Percentiles rank a stretch among this genome's conserved stretches.
Conservation (phyloP, 2,113 vertebrate species). For the Progne subis region DNA sequence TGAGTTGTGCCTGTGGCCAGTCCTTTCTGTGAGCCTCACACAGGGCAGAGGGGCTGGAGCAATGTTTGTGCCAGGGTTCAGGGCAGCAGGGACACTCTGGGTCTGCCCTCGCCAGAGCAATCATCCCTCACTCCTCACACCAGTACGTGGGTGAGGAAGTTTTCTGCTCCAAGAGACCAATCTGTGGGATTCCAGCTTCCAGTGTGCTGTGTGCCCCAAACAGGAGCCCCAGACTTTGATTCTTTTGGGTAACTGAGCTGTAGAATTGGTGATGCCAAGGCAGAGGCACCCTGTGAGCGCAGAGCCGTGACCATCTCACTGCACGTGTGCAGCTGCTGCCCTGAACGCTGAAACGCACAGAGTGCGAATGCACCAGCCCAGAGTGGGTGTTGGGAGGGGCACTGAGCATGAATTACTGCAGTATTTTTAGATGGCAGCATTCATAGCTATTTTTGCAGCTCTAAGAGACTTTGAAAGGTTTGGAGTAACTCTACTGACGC, state of each 20-base stretch:
- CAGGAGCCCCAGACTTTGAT: neutral
- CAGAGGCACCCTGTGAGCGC: neutral
- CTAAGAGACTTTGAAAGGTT: neutral
- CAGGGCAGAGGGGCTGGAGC: too few relatives aligned
- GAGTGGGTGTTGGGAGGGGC: neutral
- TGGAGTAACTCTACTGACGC: neutral
- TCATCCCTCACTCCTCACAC: too few relatives aligned
- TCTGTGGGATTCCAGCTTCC: neutral
- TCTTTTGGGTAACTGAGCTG: neutral
- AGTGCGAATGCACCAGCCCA: neutral
- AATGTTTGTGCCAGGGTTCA: too few relatives aligned
- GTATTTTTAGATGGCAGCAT: neutral
- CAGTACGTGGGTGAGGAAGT: too few relatives aligned
- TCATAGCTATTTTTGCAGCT: slow-evolving; percentile 1
- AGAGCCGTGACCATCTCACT: neutral
- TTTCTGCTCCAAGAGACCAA: neutral
- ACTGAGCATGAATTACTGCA: neutral
- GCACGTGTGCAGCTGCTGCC: neutral
- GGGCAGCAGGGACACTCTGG: too few relatives aligned
- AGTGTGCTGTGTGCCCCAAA: neutral
- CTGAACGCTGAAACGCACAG: neutral
- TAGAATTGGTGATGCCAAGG: neutral
- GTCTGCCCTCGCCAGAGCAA: too few relatives aligned
- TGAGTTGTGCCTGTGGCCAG: neutral
- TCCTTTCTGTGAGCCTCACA: too few relatives aligned